These are phyloP conservation scores for Pluvianellus socialis DNA, from an alignment of 2,113 vertebrate species.

Conservation along the genomic window DNA sequence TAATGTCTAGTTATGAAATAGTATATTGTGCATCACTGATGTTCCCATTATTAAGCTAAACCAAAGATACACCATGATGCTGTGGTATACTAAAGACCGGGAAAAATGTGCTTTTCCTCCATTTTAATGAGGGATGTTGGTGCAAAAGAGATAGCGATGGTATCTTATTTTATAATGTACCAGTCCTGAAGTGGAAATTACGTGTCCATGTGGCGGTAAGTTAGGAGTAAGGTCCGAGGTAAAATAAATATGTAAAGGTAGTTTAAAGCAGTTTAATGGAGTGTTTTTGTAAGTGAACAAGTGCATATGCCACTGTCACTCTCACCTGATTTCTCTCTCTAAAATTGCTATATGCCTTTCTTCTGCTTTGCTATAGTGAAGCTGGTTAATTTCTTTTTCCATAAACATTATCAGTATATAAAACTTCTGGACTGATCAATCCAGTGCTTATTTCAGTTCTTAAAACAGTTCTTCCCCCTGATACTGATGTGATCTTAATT, in stretches of 20 bases:
- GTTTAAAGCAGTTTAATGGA: neutral
- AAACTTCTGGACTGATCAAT: neutral
- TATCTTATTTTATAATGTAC: neutral
- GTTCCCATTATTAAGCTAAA: neutral
- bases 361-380: neutral
- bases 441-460: neutral
- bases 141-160: neutral
- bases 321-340: neutral
- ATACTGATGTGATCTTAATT: neutral
- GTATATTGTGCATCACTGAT: neutral
- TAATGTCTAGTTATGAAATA: neutral
- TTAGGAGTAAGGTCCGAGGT: neutral
- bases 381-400: neutral
- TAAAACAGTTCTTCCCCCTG: neutral
- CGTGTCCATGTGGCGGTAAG: neutral
- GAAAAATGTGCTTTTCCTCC: neutral
- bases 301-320: neutral
- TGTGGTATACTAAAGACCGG: neutral
- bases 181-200: neutral
- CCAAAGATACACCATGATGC: neutral
- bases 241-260: neutral
- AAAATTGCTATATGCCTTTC: neutral
- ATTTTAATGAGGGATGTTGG: neutral
- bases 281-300: neutral
- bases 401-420: neutral